Evolutionary conservation across 35 echinoderm and acorn worm species (phyloP).

Genomic region (Eucidaris tribuloides): DNA sequence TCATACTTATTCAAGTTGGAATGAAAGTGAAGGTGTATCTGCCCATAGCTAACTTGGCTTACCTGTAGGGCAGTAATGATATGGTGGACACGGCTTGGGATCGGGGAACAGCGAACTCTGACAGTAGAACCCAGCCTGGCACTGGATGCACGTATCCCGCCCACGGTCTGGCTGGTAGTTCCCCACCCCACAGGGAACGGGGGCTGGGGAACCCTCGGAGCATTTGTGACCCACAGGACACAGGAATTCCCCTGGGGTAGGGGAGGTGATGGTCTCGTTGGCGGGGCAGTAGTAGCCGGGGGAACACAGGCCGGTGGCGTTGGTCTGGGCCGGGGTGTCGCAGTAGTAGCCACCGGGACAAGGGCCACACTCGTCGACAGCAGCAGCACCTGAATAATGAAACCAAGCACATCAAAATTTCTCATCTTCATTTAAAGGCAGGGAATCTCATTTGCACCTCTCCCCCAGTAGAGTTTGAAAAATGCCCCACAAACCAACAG

Average conservation of each 20-base stretch:
- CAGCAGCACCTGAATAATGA: constrained; percentile 72
- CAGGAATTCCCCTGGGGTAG: constrained; percentile 55
- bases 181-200: constrained; percentile 74
- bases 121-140: constrained; percentile 95
- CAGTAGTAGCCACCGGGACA: constrained; percentile 95
- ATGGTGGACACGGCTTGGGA: constrained; percentile 82
- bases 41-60: not conserved
- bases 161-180: constrained; percentile 91
- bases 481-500: no score
- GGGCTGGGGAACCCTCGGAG: constrained; percentile 59
- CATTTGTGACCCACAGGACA: constrained; percentile 94
- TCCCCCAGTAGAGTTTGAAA: no score
- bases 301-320: constrained; percentile 72
- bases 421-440: no score
- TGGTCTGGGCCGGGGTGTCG: constrained; percentile 61
- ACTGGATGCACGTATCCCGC: constrained; percentile 68
- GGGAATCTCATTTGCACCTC: no score
- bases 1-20: no score
- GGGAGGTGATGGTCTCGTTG: constrained; percentile 71
- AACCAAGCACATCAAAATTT: no score
- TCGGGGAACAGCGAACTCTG: constrained; percentile 91
- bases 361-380: constrained; percentile 69
- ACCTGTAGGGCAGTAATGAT: constrained; percentile 95
- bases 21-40: no score
- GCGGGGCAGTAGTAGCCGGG: constrained; percentile 91